Conservation (phyloP, 92 coral and sea anemone genomes). For the Porites divaricata region DNA sequence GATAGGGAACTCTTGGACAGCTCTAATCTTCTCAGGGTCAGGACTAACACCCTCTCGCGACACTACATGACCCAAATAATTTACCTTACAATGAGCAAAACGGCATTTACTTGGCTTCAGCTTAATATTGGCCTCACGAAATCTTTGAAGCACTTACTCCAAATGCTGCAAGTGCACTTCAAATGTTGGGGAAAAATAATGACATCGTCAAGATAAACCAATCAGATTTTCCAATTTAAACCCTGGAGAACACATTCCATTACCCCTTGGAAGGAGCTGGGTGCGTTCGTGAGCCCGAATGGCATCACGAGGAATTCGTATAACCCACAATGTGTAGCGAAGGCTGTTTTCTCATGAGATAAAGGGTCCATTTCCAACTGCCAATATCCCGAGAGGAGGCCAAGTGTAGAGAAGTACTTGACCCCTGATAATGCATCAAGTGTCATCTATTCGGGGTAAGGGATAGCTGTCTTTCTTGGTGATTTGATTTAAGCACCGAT, state of each 20-base stretch:
- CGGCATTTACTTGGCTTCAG: slow-evolving; percentile 49
- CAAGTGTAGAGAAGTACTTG: slow-evolving; percentile 43
- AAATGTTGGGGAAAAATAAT: slow-evolving; percentile 22
- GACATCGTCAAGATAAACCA: slow-evolving; percentile 57
- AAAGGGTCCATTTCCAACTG: slow-evolving; percentile 45
- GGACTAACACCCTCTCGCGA: slow-evolving; percentile 30
- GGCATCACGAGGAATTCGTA: slow-evolving; percentile 57
- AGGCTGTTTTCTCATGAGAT: slow-evolving; percentile 54
- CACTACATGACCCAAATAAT: slow-evolving; percentile 55
- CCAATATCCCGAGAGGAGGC: slow-evolving; percentile 62
- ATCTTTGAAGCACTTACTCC: slow-evolving; percentile 18
- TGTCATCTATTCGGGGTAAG: slow-evolving; percentile 42
- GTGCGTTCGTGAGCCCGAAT: slow-evolving; percentile 57
- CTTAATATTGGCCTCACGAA: slow-evolving; percentile 22
- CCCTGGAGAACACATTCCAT: slow-evolving; percentile 43
- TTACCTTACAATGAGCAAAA: slow-evolving; percentile 17
- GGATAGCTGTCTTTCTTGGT: slow-evolving; percentile 26
- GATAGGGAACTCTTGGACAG: slow-evolving; percentile 24
- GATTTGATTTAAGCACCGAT: slow-evolving; percentile 32
- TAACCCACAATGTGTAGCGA: slow-evolving; percentile 59
- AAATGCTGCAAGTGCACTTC: slow-evolving; percentile 37
- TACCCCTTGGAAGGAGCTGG: slow-evolving; percentile 64
- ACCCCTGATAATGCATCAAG: slow-evolving; percentile 58
- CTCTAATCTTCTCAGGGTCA: slow-evolving; percentile 8
- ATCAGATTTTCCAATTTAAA: slow-evolving; percentile 17